Base-by-base conservation (phyloP, 2,113 vertebrate species). In the Pelusios castaneus region DNA sequence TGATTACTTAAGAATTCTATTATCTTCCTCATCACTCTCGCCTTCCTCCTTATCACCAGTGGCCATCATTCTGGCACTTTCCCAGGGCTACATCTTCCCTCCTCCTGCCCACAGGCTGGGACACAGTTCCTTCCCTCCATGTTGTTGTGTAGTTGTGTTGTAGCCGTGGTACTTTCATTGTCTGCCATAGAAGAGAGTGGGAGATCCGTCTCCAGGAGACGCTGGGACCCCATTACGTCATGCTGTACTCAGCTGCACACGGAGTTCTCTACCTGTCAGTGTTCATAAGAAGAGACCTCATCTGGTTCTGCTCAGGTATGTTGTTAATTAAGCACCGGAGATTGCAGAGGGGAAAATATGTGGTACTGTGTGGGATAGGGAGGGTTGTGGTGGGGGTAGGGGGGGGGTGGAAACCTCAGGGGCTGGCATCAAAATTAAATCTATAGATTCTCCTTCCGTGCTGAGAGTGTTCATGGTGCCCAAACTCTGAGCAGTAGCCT, bases 261-360 rank as follows among this genome's bases (percentile, higher is more conserved):
- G 99, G 99, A 0, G 99, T 99, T 84, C 98, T 99, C 11, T 99
- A 99, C 97, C 97, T 99, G 94, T 98, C 98, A 0, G 95, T 99
- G 17, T 99, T 99, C 93, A 98, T 99, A 84, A 98, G 99, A 82
- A 97, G 99, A 90, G 99, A 99, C 97, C 99, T 99, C 90, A 99
- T 99, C 97, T 99, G 99, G 99, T 99, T 99, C 98, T 99, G 99
- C 97, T 99, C 99, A 91, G 99, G 99, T 99, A 54, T 4, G 94
- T 89, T 78, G 3, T 70, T 54, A 54, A 25, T n/a, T 45, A 38
- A 13, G 56, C 73, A 45, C 80, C 87, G 80, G 83, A 80, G 58
- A 34, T 4, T 27, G 67, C 49, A 77, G 5, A 82, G 82, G 45
- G 52, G 78, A 12, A 9, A 43, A 67, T 10, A 0, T 54, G 5